phyloP scores from a whole-genome alignment of 2,888 invertebrate species.

The Erebia aethiops region DNA sequence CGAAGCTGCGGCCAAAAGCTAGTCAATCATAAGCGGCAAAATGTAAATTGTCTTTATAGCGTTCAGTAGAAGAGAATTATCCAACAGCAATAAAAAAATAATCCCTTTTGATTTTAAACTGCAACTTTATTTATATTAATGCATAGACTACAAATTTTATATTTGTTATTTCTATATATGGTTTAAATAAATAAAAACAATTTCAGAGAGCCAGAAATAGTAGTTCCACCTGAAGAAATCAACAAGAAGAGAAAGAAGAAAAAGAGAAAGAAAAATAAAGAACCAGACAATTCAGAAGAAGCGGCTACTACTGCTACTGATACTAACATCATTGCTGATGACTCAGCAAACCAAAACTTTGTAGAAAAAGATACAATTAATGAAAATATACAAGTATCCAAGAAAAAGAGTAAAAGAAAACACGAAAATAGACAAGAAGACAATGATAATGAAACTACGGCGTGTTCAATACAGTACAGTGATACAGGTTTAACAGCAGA shows the following conservation, averaged over 20 bases:
- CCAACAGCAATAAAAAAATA: too few relatives aligned
- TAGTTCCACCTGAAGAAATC: slow-evolving; percentile 58
- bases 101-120: too few relatives aligned
- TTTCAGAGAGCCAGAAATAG: slow-evolving; percentile 66
- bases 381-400: slow-evolving; percentile 37
- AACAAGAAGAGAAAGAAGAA: slow-evolving; percentile 71
- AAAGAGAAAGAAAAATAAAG: slow-evolving; percentile 69
- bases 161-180: too few relatives aligned
- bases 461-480: slow-evolving; percentile 39
- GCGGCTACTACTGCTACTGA: too few relatives aligned
- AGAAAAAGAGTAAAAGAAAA: slow-evolving; percentile 33
- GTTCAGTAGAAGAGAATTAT: too few relatives aligned
- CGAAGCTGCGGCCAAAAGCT: too few relatives aligned
- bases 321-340: slow-evolving; percentile 18
- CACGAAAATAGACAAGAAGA: slow-evolving; percentile 46
- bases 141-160: too few relatives aligned
- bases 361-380: slow-evolving; percentile 34
- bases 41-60: too few relatives aligned
- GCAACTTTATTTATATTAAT: too few relatives aligned
- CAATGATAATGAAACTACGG: slow-evolving; percentile 31
- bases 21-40: too few relatives aligned
- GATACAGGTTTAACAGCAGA: slow-evolving; percentile 27
- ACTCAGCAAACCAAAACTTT: slow-evolving; percentile 24
- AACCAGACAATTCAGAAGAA: slow-evolving; percentile 48
- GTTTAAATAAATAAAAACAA: not conserved